Evolutionary conservation across 2,113 vertebrate species (phyloP), one percentile per base, ranked within the genome.

Genomic region (Plestiodon gilberti): DNA sequence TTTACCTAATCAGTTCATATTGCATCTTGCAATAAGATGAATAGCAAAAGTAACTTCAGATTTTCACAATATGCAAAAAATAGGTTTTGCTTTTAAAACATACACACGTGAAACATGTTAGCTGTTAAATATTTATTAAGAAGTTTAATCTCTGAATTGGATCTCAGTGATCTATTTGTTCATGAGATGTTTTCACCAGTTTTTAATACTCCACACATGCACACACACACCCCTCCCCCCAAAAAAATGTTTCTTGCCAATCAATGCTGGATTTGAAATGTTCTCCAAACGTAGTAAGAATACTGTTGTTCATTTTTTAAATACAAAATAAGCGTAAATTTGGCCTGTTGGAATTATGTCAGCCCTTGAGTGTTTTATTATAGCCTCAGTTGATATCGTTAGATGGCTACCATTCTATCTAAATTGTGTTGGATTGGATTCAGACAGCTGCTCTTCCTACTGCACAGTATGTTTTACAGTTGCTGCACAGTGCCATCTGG

Each of bases 181-280:
- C 91, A 18, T 92, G 81, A 88, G 20, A 81, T 87, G 86, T 94
- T 76, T 89, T 91, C 81, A 83, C 70, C 80, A 89, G 91, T 91
- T 33, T 92, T 93, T 81, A 89, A 20, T 93, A 84, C 89, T 90
- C 85, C 92, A 33, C 83, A 57, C 59, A 83, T 90, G 67, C 86
- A 35, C 28, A 28, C 43, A 48, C 43, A 48, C 43, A 4, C 43
- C 8, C 43, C 89, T 1, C 59, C 33, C 87, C 74, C 90, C 90
- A 94, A 82, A 83, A 84, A 86, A 86, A 64, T 93, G 90, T 93
- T 90, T n/a, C 85, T 78, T 92, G 86, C 65, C 57, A 88, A 73
- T 95, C 91, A 91, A 1, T 95, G 90, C 89, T 93, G 90, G 76
- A 83, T 78, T 86, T 89, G 78, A 94, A 93, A 85, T 86, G 81